Base-by-base conservation (phyloP, 2,888 invertebrate genomes). In the Clanis bilineata region DNA sequence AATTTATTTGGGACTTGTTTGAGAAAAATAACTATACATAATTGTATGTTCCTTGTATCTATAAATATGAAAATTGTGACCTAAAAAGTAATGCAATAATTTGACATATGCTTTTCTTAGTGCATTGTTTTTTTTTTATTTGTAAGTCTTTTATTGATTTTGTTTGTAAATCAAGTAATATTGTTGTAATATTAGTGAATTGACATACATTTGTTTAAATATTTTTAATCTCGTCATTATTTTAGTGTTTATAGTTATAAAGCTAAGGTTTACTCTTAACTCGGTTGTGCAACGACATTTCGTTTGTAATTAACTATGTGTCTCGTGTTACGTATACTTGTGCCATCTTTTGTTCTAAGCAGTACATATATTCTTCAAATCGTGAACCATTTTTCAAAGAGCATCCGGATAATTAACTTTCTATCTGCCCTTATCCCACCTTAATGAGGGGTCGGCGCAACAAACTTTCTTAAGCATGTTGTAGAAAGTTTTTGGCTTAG, bases 241-340 rank as follows among this genome's bases (percentile, higher is more conserved):
- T 62, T 66, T 66, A 69, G 71, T 66, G 56, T 65, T 72, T 63
- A 61, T 63, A 56, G 36, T 64, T 25, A 32, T 32, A 10, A 51
- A 51, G 62, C 67, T 66, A 71, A 61, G 67, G 67, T 18, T 51
- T 32, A 51, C 51, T 51, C 51, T 51, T 32, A 47, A 65, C 70
- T 82, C 80, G 83, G 86, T 87, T 87, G 86, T 87, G 86, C 82
- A 80, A 80, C 83, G 77, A 82, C 76, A 73, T 68, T 65, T 73
- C 58, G 62, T 66, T 38, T 67, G 59, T 62, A 58, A 57, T 47
- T 51, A 51, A 51, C 51, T 32, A 18, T 51, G 51, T 51, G 51
- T 51, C 51, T 28, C 32, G 18, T 32, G 6, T 25, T 45, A 23
- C 45, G 45, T 45, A 45, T 44, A 60, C 59, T 62, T 66, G 74